Percentiles rank a stretch among this genome's conserved stretches.
Evolutionary conservation across 2,113 vertebrate genomes (phyloP).

Genomic region (Pteropus alecto): DNA sequence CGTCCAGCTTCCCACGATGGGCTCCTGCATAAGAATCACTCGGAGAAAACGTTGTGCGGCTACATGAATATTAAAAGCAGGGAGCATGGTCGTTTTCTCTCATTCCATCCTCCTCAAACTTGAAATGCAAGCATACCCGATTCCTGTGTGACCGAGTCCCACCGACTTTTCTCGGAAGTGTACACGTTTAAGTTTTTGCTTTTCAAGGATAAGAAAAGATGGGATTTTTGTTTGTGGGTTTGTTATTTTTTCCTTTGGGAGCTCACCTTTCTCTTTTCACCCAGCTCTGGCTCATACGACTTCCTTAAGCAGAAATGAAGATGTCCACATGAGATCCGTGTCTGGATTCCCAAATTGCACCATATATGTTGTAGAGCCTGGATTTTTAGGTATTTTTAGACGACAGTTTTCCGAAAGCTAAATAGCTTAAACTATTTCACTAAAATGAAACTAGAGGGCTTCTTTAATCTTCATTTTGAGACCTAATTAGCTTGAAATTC

Average conservation of each 20-base stretch:
- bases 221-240: neutral
- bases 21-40: neutral
- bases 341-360: constrained; percentile 75
- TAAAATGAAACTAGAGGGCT: neutral
- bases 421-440: neutral
- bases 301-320: constrained; percentile 67
- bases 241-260: neutral
- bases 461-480: constrained; percentile 11
- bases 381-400: constrained; percentile 77
- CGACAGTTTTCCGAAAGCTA: constrained; percentile 29
- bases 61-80: neutral
- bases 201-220: neutral
- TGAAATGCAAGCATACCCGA: constrained; percentile 12
- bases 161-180: neutral
- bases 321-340: constrained; percentile 70
- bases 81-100: neutral
- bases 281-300: neutral
- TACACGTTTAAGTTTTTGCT: constrained; percentile 7
- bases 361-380: constrained; percentile 75
- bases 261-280: neutral
- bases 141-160: neutral
- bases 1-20: neutral
- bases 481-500: constrained; percentile 7
- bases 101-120: neutral
- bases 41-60: neutral